phyloP scores from a whole-genome alignment of 2,113 vertebrate species.

The Tupaia chinensis region DNA sequence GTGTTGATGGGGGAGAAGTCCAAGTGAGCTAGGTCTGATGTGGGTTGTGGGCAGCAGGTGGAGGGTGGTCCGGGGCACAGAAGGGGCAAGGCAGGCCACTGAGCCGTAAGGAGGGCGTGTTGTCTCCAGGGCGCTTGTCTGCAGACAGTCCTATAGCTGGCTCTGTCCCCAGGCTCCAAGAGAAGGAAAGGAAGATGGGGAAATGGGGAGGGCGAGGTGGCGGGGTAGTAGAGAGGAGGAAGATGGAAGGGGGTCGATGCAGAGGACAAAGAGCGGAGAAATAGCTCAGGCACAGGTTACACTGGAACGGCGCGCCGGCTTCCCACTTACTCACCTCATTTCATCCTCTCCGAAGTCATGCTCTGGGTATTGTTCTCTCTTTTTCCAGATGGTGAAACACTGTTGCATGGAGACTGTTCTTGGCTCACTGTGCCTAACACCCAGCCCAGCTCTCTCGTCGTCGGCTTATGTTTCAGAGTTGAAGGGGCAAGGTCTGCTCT shows the following conservation, averaged over 20 bases:
- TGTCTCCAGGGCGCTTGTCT: neutral
- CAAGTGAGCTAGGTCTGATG: neutral
- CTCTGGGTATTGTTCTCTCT: neutral
- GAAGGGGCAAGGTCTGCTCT: neutral
- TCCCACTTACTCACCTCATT: neutral
- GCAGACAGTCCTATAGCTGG: neutral
- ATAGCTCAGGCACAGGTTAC: accelerated
- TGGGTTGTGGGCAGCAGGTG: accelerated
- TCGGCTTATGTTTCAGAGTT: neutral
- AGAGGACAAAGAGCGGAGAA: neutral
- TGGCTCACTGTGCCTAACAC: neutral
- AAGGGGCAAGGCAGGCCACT: neutral
- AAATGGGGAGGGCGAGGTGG: too few species aligned
- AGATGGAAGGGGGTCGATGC: neutral
- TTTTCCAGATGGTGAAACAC: neutral
- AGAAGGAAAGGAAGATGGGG: neutral
- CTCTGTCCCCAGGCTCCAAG: neutral
- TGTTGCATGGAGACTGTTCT: neutral
- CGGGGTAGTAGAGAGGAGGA: neutral
- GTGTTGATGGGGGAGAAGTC: neutral
- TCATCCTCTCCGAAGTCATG: neutral
- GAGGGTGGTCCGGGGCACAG: neutral
- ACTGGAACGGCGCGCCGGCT: accelerated
- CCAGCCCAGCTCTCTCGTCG: neutral
- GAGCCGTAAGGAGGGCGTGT: neutral